Conservation (phyloP, 2,888 invertebrate species). For the Zygothrica quintamaculata region DNA sequence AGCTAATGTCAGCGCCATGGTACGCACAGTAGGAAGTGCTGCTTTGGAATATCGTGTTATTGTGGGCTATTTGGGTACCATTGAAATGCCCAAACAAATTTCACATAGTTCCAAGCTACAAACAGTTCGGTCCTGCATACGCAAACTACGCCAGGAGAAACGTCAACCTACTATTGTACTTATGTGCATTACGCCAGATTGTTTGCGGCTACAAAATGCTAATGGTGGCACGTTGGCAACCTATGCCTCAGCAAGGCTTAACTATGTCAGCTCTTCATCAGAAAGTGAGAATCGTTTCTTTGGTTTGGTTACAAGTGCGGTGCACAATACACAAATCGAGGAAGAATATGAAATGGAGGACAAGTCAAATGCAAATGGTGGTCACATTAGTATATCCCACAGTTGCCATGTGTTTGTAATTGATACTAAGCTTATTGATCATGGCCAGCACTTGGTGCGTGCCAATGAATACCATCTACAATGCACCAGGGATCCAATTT, state of each 20-base stretch:
- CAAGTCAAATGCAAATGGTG: conserved; percentile 40
- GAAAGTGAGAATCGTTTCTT: conserved; percentile 97
- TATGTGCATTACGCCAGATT: conserved; percentile 92
- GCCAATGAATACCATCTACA: conserved; percentile 93
- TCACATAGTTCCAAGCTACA: conserved; percentile 90
- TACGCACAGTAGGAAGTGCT: conserved; percentile 81
- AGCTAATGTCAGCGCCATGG: conserved; percentile 85
- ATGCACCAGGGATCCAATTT: conserved; percentile 92
- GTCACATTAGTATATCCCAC: conserved; percentile 88
- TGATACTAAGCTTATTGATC: conserved; percentile 93
- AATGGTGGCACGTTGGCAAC: conserved; percentile 92
- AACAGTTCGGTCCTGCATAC: conserved; percentile 94
- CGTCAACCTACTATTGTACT: conserved; percentile 93
- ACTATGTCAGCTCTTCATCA: conserved; percentile 94
- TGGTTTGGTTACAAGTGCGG: conserved; percentile 94
- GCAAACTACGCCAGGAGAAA: conserved; percentile 94
- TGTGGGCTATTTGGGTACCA: conserved; percentile 97
- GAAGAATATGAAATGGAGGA: conserved; percentile 80
- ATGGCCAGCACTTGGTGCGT: conserved; percentile 91
- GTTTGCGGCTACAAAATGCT: conserved; percentile 91
- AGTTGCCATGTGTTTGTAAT: conserved; percentile 98
- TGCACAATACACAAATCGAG: conserved; percentile 85
- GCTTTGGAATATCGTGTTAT: conserved; percentile 92
- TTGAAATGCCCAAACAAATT: conserved; percentile 96
- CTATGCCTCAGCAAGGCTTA: conserved; percentile 93